These are phyloP conservation scores for Ornithorhynchus anatinus DNA, from an alignment of 2,113 vertebrate species.

Conservation along the genomic window DNA sequence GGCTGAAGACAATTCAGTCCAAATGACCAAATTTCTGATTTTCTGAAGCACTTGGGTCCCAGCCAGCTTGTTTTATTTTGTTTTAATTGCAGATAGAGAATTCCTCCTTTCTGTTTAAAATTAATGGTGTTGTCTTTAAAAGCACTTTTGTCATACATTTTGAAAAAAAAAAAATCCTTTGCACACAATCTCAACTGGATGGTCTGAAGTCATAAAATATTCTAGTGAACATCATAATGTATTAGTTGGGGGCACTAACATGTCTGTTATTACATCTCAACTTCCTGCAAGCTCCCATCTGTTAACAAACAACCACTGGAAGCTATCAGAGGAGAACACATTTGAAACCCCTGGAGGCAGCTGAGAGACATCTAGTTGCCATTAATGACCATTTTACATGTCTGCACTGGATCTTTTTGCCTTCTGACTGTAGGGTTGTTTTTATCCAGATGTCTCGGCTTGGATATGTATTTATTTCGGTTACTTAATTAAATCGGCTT, in stretches of 20 bases:
- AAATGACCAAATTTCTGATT: too few relatives aligned
- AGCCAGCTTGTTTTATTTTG: too few relatives aligned
- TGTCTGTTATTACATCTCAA: slow-evolving; percentile 8
- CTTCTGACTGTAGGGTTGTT: slow-evolving; percentile 23
- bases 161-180: neutral
- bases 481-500: slow-evolving; percentile 46
- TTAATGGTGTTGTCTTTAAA: neutral
- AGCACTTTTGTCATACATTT: neutral
- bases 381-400: slow-evolving; percentile 28
- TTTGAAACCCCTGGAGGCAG: slow-evolving; percentile 30
- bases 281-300: slow-evolving; percentile 42
- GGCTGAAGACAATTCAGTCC: too few relatives aligned
- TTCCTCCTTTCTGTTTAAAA: too few relatives aligned
- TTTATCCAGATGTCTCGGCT: slow-evolving; percentile 52
- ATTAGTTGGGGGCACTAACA: slow-evolving; percentile 19
- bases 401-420: neutral
- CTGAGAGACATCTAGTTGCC: slow-evolving; percentile 34
- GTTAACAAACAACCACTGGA: slow-evolving; percentile 25
- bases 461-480: slow-evolving; percentile 36
- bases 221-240: neutral
- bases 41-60: too few relatives aligned
- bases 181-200: slow-evolving; percentile 8
- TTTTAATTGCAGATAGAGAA: too few relatives aligned
- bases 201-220: slow-evolving; percentile 4
- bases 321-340: neutral